Conservation (phyloP, 2,113 vertebrate genomes). For the Otus sunia region DNA sequence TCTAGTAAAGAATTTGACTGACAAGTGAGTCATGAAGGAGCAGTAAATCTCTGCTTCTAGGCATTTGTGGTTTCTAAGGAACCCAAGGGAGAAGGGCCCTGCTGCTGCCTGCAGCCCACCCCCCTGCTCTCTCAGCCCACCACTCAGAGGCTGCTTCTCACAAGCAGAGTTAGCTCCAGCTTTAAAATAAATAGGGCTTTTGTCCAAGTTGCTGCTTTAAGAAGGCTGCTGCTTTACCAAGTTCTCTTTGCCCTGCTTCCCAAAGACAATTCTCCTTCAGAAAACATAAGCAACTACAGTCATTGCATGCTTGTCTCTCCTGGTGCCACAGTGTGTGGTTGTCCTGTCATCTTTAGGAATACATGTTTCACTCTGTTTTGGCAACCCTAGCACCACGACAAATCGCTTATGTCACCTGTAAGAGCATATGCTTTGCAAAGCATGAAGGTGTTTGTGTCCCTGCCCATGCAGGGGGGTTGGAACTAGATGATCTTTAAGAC, state of each 20-base stretch:
- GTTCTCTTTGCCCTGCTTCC: background rate
- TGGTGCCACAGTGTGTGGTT: background rate
- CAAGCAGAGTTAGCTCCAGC: background rate
- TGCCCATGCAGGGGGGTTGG: too few species aligned
- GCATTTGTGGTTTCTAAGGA: background rate
- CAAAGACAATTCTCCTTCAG: background rate
- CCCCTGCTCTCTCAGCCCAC: background rate
- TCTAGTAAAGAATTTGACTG: background rate
- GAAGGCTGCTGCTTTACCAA: background rate
- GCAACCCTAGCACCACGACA: background rate
- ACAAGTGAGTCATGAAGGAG: background rate
- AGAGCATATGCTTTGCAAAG: accelerated
- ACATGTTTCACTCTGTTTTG: background rate
- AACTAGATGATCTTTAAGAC: too few species aligned
- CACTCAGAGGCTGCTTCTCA: background rate
- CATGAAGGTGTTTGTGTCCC: background rate
- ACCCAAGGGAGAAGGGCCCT: background rate
- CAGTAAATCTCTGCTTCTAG: background rate
- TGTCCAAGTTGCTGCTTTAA: background rate
- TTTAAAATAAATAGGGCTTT: background rate
- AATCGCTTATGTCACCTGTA: accelerated
- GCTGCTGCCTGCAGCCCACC: background rate
- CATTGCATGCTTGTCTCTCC: background rate
- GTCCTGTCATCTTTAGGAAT: background rate
- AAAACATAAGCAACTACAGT: background rate